Percentiles rank a stretch among this genome's conserved stretches.
phyloP scores from a whole-genome alignment of 2,113 vertebrate genomes.

The Austrofundulus limnaeus region DNA sequence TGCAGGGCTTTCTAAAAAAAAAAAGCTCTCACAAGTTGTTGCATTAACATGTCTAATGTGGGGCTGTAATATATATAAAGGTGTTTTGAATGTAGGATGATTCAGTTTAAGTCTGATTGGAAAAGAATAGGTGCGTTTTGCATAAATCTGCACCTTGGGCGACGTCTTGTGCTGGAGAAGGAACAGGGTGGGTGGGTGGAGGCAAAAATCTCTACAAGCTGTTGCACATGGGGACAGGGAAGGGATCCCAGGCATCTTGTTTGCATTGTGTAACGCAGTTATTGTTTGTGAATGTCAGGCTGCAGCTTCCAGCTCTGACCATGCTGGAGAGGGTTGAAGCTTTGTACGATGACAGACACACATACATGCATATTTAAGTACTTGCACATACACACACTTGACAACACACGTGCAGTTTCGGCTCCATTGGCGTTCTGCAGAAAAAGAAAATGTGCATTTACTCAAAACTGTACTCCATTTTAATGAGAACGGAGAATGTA shows the following conservation, averaged over 20 bases:
- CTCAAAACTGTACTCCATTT: conserved; percentile 42
- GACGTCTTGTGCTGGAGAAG: conserved; percentile 41
- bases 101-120: conserved; percentile 33
- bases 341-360: conserved; percentile 42
- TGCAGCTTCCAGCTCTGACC: conserved; percentile 55
- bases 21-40: conserved; percentile 20
- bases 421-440: conserved; percentile 38
- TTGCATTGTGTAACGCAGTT: conserved; percentile 63
- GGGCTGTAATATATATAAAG: conserved; percentile 12
- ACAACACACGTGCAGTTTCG: conserved; percentile 8
- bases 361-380: conserved; percentile 16
- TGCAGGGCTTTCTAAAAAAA: conserved; percentile 18
- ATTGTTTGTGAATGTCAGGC: conserved; percentile 71
- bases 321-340: conserved; percentile 56
- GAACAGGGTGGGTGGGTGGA: conserved; percentile 42
- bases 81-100: conserved; percentile 40
- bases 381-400: conserved; percentile 33
- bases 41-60: conserved; percentile 35
- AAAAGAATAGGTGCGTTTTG: conserved; percentile 32
- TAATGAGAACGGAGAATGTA: not conserved
- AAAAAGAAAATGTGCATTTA: conserved; percentile 25
- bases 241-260: conserved; percentile 67
- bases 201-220: conserved; percentile 45
- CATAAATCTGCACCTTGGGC: conserved; percentile 65
- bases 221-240: conserved; percentile 53